phyloP scores from a whole-genome alignment of 2,888 invertebrate species.

The Xestia sexstrigata region DNA sequence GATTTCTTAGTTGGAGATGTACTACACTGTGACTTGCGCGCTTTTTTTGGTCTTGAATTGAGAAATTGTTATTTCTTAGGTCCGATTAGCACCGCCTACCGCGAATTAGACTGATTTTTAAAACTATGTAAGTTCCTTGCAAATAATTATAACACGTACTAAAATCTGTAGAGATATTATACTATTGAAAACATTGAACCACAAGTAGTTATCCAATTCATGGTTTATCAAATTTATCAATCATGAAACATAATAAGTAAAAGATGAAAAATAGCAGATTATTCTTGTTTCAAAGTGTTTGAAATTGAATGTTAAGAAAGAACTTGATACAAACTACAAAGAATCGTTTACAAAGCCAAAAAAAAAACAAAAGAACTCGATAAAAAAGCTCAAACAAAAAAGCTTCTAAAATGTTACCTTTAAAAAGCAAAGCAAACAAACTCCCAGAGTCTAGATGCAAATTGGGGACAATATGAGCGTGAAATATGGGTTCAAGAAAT shows the following conservation, averaged over 20 bases:
- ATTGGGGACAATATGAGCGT: conserved; percentile 88
- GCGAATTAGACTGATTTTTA: background rate
- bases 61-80: background rate
- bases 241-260: background rate
- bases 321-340: background rate
- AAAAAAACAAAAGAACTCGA: conserved; percentile 44
- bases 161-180: too few relatives aligned
- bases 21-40: background rate
- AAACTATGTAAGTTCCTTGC: background rate
- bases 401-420: conserved; percentile 62
- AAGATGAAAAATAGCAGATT: background rate
- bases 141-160: background rate
- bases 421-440: conserved; percentile 71
- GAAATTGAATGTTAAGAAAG: background rate
- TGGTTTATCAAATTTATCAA: background rate
- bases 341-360: conserved; percentile 21
- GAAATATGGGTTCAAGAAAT: conserved; percentile 90
- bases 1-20: conserved; percentile 2
- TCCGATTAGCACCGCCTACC: background rate
- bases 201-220: background rate
- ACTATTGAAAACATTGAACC: background rate
- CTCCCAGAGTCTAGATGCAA: conserved; percentile 76
- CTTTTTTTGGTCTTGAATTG: background rate
- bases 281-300: background rate
- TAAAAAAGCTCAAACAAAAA: conserved; percentile 55